Base-by-base conservation (phyloP, 2,113 vertebrate species). In the Bambusicola thoracicus region DNA sequence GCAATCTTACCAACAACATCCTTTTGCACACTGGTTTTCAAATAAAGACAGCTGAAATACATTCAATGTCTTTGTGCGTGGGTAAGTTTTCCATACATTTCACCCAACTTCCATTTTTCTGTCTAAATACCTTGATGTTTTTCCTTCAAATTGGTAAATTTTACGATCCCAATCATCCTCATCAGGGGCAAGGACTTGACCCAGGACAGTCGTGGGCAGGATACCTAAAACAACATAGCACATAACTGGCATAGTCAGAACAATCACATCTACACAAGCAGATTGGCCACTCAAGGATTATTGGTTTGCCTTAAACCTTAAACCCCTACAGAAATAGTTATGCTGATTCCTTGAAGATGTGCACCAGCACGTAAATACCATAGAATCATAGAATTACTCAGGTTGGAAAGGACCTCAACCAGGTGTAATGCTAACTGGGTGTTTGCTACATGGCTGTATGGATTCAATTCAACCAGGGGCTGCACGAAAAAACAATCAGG, bases 91-190 rank as follows among this genome's bases (percentile, higher is more conserved):
- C 19, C 24, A 76, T 10, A 43, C 30, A 10, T 72, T 78, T 87
- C 30, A 74, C 2, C 2, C 36, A 68, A 6, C 4, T 78, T n/a
- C 8, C 32, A 77, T 63, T 82, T 92, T 85, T 78, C 32, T 69
- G 34, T 88, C 36, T 32, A 84, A 92, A 79, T 98, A 99, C 98
- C 98, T 98, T 93, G 97, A 94, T 8, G 97, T 85, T 95, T 98
- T 98, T 67, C 98, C 98, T 97, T 99, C 97, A 91, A 98, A 98
- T 43, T 97, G 97, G 97, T 98, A 99, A 87, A 97, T 96, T 97
- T 99, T 99, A 95, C 85, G 96, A 80, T 98, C 98, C 98, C 98
- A 99, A 67, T 99, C 98, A 78, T 99, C 99, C 32, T 97, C 97
- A 94, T 99, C 99, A 51, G 98, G 98, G 22, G 98, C 98, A 87